A percentile compares a stretch with the other conserved stretches of the same genome.
Conservation (phyloP, 2,888 invertebrate genomes). For the Cotesia congregata region DNA sequence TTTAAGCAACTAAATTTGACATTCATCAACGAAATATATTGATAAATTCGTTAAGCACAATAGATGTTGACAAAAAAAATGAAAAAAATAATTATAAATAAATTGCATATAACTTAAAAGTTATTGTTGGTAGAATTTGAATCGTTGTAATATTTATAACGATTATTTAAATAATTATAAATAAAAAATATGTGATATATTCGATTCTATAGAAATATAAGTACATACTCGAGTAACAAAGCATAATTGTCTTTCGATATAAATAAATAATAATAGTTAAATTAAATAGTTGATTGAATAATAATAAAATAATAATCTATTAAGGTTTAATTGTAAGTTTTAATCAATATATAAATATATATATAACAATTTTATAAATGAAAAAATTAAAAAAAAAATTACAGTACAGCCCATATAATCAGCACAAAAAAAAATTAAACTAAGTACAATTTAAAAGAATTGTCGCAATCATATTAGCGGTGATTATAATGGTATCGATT, state of each 20-base stretch:
- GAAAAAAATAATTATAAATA: not conserved
- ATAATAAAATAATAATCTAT: not conserved
- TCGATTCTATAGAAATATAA: slow-evolving; percentile 30
- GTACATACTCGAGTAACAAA: not conserved
- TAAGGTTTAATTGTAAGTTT: not conserved
- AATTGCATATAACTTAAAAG: not conserved
- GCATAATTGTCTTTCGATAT: slow-evolving; percentile 19
- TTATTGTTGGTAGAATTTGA: slow-evolving; percentile 19
- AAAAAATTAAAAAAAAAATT: not conserved
- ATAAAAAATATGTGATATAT: slow-evolving; percentile 30
- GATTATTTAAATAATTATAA: slow-evolving; percentile 2
- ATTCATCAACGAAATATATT: slow-evolving; percentile 25
- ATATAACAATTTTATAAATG: slow-evolving; percentile 2
- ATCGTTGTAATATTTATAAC: slow-evolving; percentile 25
- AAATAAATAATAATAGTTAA: slow-evolving; percentile 2
- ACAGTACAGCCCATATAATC: slow-evolving; percentile 9
- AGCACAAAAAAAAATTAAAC: not conserved
- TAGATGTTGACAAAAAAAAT: not conserved
- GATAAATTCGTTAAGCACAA: slow-evolving; percentile 25
- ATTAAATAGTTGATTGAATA: not conserved
- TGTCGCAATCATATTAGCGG: slow-evolving; percentile 1
- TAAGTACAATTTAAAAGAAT: slow-evolving; percentile 9
- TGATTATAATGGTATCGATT: not conserved
- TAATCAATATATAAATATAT: slow-evolving; percentile 12
- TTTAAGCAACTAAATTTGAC: slow-evolving; percentile 26